Evolutionary conservation across 1,140 invertebrate species (phyloP), one percentile per base, ranked within the genome.

Genomic region (Bombus huntii): DNA sequence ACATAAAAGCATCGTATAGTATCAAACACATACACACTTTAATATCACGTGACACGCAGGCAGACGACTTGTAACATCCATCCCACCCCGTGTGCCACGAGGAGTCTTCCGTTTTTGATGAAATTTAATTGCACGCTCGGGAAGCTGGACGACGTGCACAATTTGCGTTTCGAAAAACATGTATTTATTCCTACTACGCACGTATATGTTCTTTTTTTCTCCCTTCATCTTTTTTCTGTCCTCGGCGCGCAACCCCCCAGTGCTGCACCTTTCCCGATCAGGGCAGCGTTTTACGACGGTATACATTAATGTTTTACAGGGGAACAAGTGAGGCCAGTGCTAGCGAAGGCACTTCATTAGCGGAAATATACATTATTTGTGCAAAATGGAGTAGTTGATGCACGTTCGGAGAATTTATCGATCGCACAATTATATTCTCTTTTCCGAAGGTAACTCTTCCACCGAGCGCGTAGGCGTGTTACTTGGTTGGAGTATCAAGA

Each of bases 111-210:
- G 66, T 85, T 87, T 76, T 81, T 37, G 73, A 87, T 80, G 74
- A 82, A 85, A 89, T 90, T 89, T 72, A 89, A 90, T 87, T 85
- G 81, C 59, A 47, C 70, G 47, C 57, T 28, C 59, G 37, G 5
- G 37, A 18, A 10, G 4, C n/a, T 39, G 37, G 37, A 59, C 75
- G 53, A 85, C 42, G 34, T 31, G 37, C n/a, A 34, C 83, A 59
- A 87, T 75, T 74, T 73, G 77, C 68, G 65, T 72, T 39, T 79
- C 75, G 47, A 59, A 53, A 85, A 44, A 74, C n/a, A n/a, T 31
- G 18, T 12, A 75, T 75, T 78, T 82, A 42, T 8, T 44, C 74
- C 18, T 57, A 25, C 12, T 53, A 44, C n/a, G 78, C 44, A 3
- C 6, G 12, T n/a, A n/a, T 37, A n/a, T 39, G 15, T 37, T 28